Evolutionary conservation across 2,797 vertebrate species (phyloP).

Genomic region (Xyrichtys novacula): DNA sequence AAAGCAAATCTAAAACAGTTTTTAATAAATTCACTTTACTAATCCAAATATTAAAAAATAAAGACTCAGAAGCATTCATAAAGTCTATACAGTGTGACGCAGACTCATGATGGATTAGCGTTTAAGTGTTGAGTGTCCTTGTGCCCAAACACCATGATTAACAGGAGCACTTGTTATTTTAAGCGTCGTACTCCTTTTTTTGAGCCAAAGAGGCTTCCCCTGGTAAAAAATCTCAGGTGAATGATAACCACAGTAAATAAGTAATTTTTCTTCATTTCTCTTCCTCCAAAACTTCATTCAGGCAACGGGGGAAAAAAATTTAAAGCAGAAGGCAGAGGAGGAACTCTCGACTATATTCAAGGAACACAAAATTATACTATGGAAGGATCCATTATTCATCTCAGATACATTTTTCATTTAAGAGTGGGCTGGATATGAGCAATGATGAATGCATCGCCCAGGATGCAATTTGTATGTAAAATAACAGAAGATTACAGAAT

Average conservation of each 20-base stretch:
- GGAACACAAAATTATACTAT: slow-evolving; percentile 85
- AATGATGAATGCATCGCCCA: slow-evolving; percentile 87
- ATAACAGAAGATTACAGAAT: slow-evolving; percentile 90
- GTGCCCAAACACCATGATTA: slow-evolving; percentile 16
- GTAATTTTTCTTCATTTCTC: slow-evolving; percentile 77
- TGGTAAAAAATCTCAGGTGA: slow-evolving; percentile 64
- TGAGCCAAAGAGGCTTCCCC: slow-evolving; percentile 27
- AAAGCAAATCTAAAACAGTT: too few relatives aligned
- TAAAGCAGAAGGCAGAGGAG: slow-evolving; percentile 68
- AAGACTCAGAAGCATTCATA: too few relatives aligned
- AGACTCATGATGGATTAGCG: too few relatives aligned
- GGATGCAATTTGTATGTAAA: slow-evolving; percentile 92
- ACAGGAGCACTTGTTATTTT: not conserved
- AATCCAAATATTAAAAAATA: too few relatives aligned
- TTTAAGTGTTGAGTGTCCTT: slow-evolving; percentile 35
- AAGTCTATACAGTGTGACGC: too few relatives aligned
- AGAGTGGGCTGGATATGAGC: slow-evolving; percentile 85
- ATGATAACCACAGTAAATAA: slow-evolving; percentile 72
- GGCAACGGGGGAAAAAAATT: slow-evolving; percentile 46
- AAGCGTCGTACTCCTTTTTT: not conserved
- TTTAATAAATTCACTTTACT: too few relatives aligned
- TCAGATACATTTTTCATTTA: slow-evolving; percentile 89
- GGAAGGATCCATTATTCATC: slow-evolving; percentile 88
- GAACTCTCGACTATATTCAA: slow-evolving; percentile 80
- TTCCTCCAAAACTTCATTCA: slow-evolving; percentile 65